Base-by-base conservation (phyloP, 2,113 vertebrate species). In the Candoia aspera region DNA sequence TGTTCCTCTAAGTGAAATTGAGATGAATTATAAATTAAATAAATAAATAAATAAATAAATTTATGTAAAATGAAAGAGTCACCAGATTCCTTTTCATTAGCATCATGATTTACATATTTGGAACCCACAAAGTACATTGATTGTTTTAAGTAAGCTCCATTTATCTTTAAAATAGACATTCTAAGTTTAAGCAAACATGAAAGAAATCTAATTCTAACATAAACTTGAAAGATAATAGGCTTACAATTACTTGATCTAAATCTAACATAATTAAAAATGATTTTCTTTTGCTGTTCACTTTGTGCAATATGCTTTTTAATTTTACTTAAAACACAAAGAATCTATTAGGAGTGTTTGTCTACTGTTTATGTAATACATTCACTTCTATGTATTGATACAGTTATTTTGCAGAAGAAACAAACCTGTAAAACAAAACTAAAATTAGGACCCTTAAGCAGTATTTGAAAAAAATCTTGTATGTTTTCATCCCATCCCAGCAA, bases 231-330 rank as follows among this genome's bases (percentile, higher is more conserved):
- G 98, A 98, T 98, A 98, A 98, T 98, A 94, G 97, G 98, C 98
- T 99, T 99, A 98, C 97, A 97, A 98, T 97, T 97, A 98, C 99
- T 98, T 99, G 98, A 99, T 99, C 98, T 98, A 97, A 97, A 98
- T 98, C 97, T 98, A 97, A 97, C 98, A 98, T 98, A 98, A 99
- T 99, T 99, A 99, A 97, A 97, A 99, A 98, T 97, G 97, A 99
- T 98, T 98, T 99, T 98, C 97, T 96, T 85, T 93, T 97, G 97
- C 94, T 95, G 92, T 91, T 94, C 91, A 91, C 90, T 97, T 97
- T 97, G 97, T 97, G 94, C 92, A 90, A 97, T 95, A 93, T 95
- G 91, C 92, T 86, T 96, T 96, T 96, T 94, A 95, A 94, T 93
- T 94, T 95, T 96, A 95, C 95, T 96, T 95, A 95, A 95, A 94